phyloP scores from a whole-genome alignment of 2,888 invertebrate species.

The Malthinus seriepunctatus region DNA sequence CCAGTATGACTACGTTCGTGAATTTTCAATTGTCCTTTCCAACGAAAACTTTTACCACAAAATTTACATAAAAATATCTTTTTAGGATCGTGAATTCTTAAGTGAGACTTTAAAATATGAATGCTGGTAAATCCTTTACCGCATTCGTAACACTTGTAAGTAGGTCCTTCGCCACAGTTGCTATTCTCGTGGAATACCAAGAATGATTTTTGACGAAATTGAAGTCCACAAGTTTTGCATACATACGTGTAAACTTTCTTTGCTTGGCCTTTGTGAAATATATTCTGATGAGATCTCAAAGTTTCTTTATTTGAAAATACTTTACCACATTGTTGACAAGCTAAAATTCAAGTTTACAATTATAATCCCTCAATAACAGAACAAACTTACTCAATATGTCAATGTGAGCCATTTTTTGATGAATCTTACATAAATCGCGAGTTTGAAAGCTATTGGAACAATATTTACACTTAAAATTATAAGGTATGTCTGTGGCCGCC shows the following conservation, averaged over 20 bases:
- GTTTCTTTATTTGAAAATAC: slow-evolving; percentile 54
- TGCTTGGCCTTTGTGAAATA: slow-evolving; percentile 39
- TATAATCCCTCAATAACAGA: background rate
- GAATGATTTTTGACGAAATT: slow-evolving; percentile 50
- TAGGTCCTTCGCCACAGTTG: slow-evolving; percentile 50
- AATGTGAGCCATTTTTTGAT: slow-evolving; percentile 51
- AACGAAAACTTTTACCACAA: slow-evolving; percentile 49
- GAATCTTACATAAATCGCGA: slow-evolving; percentile 48
- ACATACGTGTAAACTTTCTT: slow-evolving; percentile 44
- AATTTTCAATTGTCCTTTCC: slow-evolving; percentile 49
- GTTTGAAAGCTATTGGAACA: slow-evolving; percentile 51
- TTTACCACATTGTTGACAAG: slow-evolving; percentile 55
- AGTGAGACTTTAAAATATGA: slow-evolving; percentile 55
- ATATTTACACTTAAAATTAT: slow-evolving; percentile 46
- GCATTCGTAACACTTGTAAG: slow-evolving; percentile 48
- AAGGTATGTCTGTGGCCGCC: slow-evolving; percentile 1
- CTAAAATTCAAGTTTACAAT: slow-evolving; percentile 32
- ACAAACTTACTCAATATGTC: slow-evolving; percentile 49
- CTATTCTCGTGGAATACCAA: slow-evolving; percentile 54
- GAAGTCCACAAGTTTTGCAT: slow-evolving; percentile 46
- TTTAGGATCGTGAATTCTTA: slow-evolving; percentile 51
- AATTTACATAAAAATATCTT: slow-evolving; percentile 46
- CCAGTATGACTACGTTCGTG: slow-evolving; percentile 56
- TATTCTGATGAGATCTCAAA: slow-evolving; percentile 52
- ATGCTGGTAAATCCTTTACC: slow-evolving; percentile 53